Conservation (phyloP, 2,888 invertebrate genomes). For the Limnephilus auricula region DNA sequence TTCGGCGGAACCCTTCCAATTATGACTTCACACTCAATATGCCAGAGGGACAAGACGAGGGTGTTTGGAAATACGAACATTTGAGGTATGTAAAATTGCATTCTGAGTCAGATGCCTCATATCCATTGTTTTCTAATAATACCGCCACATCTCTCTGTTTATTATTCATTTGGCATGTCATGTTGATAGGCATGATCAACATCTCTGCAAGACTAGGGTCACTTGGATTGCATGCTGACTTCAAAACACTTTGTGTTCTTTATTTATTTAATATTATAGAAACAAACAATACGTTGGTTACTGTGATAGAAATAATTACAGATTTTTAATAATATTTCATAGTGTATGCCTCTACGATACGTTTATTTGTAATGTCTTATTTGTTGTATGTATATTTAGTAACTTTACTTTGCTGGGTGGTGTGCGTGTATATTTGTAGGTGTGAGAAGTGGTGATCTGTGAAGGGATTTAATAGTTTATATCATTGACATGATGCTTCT, state of each 20-base stretch:
- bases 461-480: no score
- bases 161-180: neutral
- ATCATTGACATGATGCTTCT: no score
- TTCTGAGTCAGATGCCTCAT: neutral
- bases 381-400: no score
- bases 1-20: slow-evolving; percentile 93
- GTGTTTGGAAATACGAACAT: slow-evolving; percentile 99
- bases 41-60: slow-evolving; percentile 98
- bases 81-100: slow-evolving; percentile 80
- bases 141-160: neutral
- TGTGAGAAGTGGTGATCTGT: no score
- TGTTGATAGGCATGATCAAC: neutral
- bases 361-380: no score
- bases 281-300: no score
- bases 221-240: neutral
- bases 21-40: slow-evolving; percentile 96
- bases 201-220: neutral
- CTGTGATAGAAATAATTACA: no score
- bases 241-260: neutral
- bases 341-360: no score
- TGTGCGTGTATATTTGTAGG: no score
- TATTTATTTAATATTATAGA: no score
- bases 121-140: neutral
- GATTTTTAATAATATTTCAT: no score
- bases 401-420: no score